Percentiles rank a stretch among this genome's conserved stretches.
phyloP scores from a whole-genome alignment of 2,113 vertebrate genomes.

The Monarcha castaneiventris region DNA sequence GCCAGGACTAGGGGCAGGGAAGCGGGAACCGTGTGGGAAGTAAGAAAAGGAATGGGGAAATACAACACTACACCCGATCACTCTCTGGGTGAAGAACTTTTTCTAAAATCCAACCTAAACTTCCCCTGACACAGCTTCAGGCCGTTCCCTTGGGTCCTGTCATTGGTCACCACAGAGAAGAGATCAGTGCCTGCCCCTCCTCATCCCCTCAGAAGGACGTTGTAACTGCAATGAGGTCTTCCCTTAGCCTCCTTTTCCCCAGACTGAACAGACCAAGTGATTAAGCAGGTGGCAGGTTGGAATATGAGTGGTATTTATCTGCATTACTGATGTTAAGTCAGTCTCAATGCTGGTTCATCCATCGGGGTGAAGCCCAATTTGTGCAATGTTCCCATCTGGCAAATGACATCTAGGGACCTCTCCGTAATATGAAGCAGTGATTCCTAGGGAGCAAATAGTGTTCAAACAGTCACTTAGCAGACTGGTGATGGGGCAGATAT shows the following conservation, averaged over 20 bases:
- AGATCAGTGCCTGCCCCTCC: background rate
- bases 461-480: background rate
- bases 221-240: background rate
- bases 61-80: background rate
- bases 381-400: background rate
- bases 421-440: background rate
- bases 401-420: background rate
- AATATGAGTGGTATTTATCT: background rate
- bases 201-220: background rate
- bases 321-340: background rate
- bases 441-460: background rate
- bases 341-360: background rate
- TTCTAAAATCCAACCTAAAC: background rate
- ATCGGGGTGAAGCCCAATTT: background rate
- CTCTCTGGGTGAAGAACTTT: background rate
- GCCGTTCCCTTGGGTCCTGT: accelerated
- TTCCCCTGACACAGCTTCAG: background rate
- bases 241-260: background rate
- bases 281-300: background rate
- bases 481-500: background rate
- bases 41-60: no score
- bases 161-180: background rate
- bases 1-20: no score
- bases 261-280: background rate
- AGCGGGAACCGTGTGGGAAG: no score